These are phyloP conservation scores for Laupala kohalensis DNA, from an alignment of 1,140 invertebrate genomes.

Conservation along the genomic window DNA sequence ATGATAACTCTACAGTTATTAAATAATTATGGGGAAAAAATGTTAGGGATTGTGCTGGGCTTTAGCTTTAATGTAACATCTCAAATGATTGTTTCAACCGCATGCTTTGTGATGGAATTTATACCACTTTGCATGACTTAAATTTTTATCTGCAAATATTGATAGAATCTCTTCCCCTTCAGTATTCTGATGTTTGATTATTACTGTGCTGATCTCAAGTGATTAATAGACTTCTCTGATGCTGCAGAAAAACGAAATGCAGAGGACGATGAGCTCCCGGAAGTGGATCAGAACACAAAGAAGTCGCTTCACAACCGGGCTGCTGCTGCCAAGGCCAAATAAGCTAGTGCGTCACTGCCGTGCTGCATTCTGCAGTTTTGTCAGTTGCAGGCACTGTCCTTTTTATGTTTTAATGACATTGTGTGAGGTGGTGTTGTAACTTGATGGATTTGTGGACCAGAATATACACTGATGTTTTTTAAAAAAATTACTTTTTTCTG, in stretches of 20 bases:
- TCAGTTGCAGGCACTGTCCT: neutral
- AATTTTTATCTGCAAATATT: too few species aligned
- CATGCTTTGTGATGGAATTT: too few species aligned
- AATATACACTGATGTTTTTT: neutral
- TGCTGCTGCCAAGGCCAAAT: conserved; percentile 28
- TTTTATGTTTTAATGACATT: neutral
- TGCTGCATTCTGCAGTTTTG: neutral
- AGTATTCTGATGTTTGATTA: too few species aligned
- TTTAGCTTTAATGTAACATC: too few species aligned
- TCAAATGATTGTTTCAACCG: too few species aligned
- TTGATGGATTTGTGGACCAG: neutral
- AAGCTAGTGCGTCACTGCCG: conserved; percentile 12
- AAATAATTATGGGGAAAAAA: too few species aligned
- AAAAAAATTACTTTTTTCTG: too few species aligned
- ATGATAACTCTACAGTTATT: too few species aligned
- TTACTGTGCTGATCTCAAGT: too few species aligned
- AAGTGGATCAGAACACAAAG: conserved; percentile 54
- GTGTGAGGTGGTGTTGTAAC: neutral
- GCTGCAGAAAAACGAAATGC: conserved; percentile 30
- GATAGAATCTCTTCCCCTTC: too few species aligned
- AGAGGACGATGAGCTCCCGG: conserved; percentile 52
- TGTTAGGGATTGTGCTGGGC: too few species aligned
- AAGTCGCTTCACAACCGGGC: conserved; percentile 36
- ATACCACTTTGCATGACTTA: too few species aligned
- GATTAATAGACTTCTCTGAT: conserved; percentile 4